A percentile compares a stretch with the other conserved stretches of the same genome.
Conservation (phyloP, 2,113 vertebrate genomes). For the Cacatua alba region DNA sequence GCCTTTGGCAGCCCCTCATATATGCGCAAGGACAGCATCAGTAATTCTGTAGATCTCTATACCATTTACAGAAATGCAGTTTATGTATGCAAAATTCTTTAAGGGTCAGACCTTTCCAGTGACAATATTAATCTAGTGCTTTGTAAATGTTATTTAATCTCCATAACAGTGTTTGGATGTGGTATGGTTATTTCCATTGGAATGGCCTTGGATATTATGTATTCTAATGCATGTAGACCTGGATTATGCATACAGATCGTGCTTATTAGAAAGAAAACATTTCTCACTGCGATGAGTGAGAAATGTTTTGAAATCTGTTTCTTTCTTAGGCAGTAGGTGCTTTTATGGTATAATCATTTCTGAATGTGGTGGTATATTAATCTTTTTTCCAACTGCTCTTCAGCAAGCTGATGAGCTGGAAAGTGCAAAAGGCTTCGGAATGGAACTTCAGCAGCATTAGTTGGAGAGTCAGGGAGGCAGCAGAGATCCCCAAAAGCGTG, state of each 20-base stretch:
- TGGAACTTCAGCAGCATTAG: neutral
- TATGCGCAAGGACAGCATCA: neutral
- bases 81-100: neutral
- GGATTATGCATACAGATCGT: neutral
- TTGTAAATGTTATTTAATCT: slow-evolving; percentile 9
- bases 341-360: neutral
- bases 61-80: neutral
- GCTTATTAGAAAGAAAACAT: slow-evolving; percentile 1
- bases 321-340: neutral
- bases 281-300: neutral
- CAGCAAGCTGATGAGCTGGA: neutral
- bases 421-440: neutral
- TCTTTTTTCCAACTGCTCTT: neutral
- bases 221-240: neutral
- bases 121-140: neutral
- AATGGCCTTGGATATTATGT: neutral
- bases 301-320: neutral
- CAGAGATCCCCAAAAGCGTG: neutral
- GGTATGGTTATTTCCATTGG: neutral
- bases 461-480: neutral
- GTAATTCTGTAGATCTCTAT: neutral
- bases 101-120: neutral
- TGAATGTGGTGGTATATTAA: neutral
- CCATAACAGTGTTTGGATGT: neutral
- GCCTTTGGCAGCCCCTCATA: neutral